These are phyloP conservation scores for Trissonchulus sp. DNA, from an alignment of 2,888 invertebrate genomes.

Conservation along the genomic window DNA sequence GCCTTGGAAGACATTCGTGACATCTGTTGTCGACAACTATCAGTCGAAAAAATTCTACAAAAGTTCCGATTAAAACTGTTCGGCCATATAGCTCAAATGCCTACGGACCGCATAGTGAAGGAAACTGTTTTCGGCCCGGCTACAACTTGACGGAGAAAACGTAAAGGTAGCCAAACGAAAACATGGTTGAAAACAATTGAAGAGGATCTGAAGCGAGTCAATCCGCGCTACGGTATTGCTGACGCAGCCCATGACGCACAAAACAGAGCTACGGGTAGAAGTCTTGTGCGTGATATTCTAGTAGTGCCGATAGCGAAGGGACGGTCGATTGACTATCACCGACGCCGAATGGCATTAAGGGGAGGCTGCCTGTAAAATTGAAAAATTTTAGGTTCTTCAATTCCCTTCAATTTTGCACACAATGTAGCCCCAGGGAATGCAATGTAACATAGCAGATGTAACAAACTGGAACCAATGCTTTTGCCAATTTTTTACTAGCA, in stretches of 20 bases:
- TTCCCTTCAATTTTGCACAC: no score
- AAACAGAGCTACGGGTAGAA: background rate
- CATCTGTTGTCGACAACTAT: background rate
- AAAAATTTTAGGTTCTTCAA: no score
- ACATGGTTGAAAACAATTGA: constrained; percentile 16
- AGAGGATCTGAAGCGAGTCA: background rate
- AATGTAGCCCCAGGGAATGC: no score
- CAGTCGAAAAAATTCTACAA: background rate
- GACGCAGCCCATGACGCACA: background rate
- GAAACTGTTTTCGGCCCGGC: background rate
- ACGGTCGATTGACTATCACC: no score
- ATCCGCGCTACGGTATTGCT: constrained; percentile 1
- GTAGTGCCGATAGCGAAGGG: no score
- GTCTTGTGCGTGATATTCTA: no score
- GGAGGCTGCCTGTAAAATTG: no score
- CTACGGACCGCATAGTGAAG: background rate
- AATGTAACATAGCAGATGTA: no score
- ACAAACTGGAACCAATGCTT: no score
- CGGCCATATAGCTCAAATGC: constrained; percentile 15
- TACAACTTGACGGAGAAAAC: background rate
- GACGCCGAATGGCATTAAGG: no score
- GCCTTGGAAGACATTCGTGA: background rate
- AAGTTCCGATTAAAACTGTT: constrained; percentile 10
- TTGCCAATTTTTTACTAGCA: no score
- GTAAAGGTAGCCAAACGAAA: background rate